Evolutionary conservation across 2,797 vertebrate genomes (phyloP).

Genomic region (Paedocypris micromegethes): DNA sequence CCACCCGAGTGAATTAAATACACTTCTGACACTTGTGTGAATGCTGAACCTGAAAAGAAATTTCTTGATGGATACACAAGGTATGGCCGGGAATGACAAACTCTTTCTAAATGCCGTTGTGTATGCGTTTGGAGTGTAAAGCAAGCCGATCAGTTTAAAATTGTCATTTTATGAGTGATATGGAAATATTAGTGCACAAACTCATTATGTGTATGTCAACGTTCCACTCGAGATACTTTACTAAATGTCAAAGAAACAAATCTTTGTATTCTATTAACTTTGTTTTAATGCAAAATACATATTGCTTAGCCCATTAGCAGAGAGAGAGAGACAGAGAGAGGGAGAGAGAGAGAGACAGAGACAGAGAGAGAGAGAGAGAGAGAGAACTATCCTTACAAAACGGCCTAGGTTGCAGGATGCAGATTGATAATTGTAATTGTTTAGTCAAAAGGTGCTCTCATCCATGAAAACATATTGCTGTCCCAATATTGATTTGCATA

Average conservation of each 20-base stretch:
- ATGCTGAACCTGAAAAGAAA: conserved; percentile 23
- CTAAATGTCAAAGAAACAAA: conserved; percentile 34
- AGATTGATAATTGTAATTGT: conserved; percentile 27
- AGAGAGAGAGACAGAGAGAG: conserved; percentile 3
- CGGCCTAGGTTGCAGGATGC: conserved; percentile 6
- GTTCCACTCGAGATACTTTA: conserved; percentile 16
- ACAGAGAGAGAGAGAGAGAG: neutral
- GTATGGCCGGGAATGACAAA: conserved; percentile 11
- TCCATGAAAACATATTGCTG: conserved; percentile 18
- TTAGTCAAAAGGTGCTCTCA: conserved; percentile 25
- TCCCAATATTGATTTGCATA: conserved; percentile 27
- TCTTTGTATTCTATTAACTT: conserved; percentile 4
- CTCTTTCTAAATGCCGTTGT: conserved; percentile 16
- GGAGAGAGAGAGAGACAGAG: neutral
- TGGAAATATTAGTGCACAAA: conserved; percentile 1
- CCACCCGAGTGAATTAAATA: conserved; percentile 32
- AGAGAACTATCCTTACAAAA: neutral
- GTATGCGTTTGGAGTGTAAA: conserved; percentile 4
- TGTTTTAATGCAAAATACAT: conserved; percentile 2
- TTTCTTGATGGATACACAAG: conserved; percentile 7
- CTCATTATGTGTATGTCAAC: conserved; percentile 23
- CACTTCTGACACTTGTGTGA: conserved; percentile 28
- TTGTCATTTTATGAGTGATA: conserved; percentile 31
- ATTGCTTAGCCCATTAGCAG: neutral
- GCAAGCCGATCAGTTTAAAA: conserved; percentile 4